Base-by-base conservation (phyloP, 2,888 invertebrate genomes). In the Auanema sp. region DNA sequence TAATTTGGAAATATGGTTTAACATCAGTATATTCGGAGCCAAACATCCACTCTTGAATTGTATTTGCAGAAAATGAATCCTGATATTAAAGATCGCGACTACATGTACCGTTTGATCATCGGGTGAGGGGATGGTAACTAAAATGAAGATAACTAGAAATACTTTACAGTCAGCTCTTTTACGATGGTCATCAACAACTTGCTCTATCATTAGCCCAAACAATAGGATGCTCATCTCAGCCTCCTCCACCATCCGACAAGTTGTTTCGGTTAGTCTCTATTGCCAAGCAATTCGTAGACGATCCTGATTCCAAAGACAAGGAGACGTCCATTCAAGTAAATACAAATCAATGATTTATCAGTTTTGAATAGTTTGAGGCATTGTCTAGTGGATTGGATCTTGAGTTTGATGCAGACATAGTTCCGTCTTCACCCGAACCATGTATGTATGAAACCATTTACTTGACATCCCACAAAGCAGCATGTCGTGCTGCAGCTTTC, bases 391-490 rank as follows among this genome's bases (percentile, higher is more conserved):
- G 94, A 2, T 85, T 89, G 68, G 97, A 98, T 85, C 86, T 98
- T 69, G 97, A 98, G 85, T 96, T 91, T 85, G 96, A 97, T 84
- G 94, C 95, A 58, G 97, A 98, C 84, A 84, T 83, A 2, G 64
- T 69, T 16, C 79, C 83, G 11, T 69, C 73, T 16, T 94, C 97
- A 0, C 95, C 97, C 0, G 97, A 98, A 84, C 96, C 96, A 0
- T 93, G 94, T 0, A 89, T 93, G 11, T 98, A 99, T 84, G 97
- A 98, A 86, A 98, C 98, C 0, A 96, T 96, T 0, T 99, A 97
- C 83, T 94, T 98, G 42, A 98, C 98, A 2, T 93, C 95, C 3
- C 97, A 98, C 85, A 97, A 97, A 86, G 93, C 92, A 4, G 85
- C 87, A 61, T 98, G 97, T 73, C 88, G 97, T 59, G 91, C 96